Evolutionary conservation across 1,140 invertebrate species (phyloP).

Genomic region (Ips nitidus): DNA sequence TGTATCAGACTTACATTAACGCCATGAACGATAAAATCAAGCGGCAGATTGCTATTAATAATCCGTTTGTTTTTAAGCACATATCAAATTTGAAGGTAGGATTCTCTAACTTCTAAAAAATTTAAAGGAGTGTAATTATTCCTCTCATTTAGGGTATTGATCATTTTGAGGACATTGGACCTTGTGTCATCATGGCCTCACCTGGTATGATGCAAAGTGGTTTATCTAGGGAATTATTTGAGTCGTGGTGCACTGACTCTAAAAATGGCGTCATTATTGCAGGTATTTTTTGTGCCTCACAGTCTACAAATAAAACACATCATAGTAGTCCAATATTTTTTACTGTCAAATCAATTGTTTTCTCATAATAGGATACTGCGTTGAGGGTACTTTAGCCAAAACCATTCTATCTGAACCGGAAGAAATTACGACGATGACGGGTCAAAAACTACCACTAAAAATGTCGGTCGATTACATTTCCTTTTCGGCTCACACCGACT

Average conservation of each 20-base stretch:
- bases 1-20: constrained; percentile 99
- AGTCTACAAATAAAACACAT: no score
- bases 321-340: neutral
- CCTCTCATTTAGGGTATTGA: constrained; percentile 80
- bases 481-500: constrained; percentile 99
- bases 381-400: constrained; percentile 98
- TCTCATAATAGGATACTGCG: constrained; percentile 79
- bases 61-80: constrained; percentile 99
- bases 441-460: constrained; percentile 94
- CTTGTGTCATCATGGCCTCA: constrained; percentile 98
- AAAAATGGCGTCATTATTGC: constrained; percentile 99
- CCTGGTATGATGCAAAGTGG: constrained; percentile 99
- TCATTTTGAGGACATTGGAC: constrained; percentile 99
- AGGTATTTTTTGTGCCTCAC: constrained; percentile 54
- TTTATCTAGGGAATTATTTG: constrained; percentile 95
- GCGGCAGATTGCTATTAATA: constrained; percentile 95
- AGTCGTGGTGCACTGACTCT: constrained; percentile 97
- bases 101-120: constrained; percentile 1
- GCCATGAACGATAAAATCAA: constrained; percentile 99
- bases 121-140: neutral
- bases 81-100: constrained; percentile 95
- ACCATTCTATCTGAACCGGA: constrained; percentile 97
- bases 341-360: neutral
- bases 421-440: constrained; percentile 93
- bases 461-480: constrained; percentile 99